Base-by-base conservation (phyloP, 2,888 invertebrate species). In the Diplolepis rosae region DNA sequence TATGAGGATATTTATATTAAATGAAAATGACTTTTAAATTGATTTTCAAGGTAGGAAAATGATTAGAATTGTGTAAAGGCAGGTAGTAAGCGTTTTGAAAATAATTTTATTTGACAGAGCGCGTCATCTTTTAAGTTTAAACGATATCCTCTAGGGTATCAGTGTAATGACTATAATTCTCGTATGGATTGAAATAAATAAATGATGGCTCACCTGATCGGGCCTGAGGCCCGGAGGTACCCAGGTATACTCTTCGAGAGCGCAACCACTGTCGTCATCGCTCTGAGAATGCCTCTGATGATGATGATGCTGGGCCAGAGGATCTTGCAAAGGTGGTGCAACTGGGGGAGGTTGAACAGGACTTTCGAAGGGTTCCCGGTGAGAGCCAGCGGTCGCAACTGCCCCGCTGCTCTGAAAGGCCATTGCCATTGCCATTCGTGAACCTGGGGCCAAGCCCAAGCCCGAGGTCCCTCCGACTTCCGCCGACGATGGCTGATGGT, bases 211-310 rank as follows among this genome's bases (percentile, higher is more conserved):
- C 89, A 98, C 98, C 94, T 98, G 98, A 90, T 98, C 98, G 1
- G 98, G 98, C 87, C 98, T 93, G 15, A 98, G 91, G 75, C 98
- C 98, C 2, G 97, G 96, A 45, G 99, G 99, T 75, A 98, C 96
- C 98, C 98, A 99, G 1, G 98, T 97, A 89, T 98, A 98, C 89
- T 99, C 98, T 89, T 99, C 98, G 77, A 99, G 90, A 24, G 98
- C 98, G 89, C 98, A 99, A 9, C 99, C 98, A 68, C 97, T 97
- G 90, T 99, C 99, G 88, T 98, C 98, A 88, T 99, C 99, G 76
- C 96, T 97, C 88, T 97, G 97, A 65, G 96, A 96, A 85, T 96
- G 95, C 74, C 96, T 90, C 85, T 95, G 95, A 70, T 95, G 94
- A 85, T 95, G 86, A 84, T 95, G 84, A 24, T 78, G 79, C 67